Evolutionary conservation across 2,113 vertebrate species (phyloP).

Genomic region (Halichoerus grypus): DNA sequence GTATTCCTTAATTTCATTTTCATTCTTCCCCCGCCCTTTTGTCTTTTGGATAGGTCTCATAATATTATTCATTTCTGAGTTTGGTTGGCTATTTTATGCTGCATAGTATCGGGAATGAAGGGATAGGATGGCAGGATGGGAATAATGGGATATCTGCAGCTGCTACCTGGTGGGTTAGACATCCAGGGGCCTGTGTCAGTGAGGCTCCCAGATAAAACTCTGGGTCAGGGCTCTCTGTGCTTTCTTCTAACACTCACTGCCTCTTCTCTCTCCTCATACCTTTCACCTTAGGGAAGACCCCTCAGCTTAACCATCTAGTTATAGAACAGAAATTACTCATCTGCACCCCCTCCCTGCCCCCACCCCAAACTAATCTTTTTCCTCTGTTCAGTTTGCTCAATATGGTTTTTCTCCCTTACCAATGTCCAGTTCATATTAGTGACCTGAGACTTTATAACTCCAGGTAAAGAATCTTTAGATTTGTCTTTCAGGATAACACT

Average conservation of each 20-base stretch:
- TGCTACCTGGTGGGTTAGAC: neutral
- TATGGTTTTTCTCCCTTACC: neutral
- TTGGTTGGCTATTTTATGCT: neutral
- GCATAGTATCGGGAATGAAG: neutral
- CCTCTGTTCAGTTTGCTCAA: neutral
- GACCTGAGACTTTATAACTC: neutral
- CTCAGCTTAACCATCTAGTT: neutral
- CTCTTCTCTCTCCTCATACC: neutral
- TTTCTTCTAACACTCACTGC: neutral
- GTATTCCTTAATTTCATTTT: neutral
- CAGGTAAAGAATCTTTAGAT: neutral
- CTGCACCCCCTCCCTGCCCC: neutral
- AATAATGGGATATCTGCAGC: rapidly evolving
- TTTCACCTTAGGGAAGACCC: neutral
- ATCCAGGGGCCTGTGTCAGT: too few relatives aligned
- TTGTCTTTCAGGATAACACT: neutral
- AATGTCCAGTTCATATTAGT: neutral
- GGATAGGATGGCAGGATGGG: neutral
- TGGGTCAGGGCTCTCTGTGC: neutral
- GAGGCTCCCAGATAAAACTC: neutral
- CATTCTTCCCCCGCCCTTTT: neutral
- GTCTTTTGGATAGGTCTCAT: neutral
- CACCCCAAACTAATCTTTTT: neutral
- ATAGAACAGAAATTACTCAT: neutral
- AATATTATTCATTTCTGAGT: neutral